A percentile compares a stretch with the other conserved stretches of the same genome.
phyloP scores from a whole-genome alignment of 2,113 vertebrate genomes.

The Thunnus thynnus region DNA sequence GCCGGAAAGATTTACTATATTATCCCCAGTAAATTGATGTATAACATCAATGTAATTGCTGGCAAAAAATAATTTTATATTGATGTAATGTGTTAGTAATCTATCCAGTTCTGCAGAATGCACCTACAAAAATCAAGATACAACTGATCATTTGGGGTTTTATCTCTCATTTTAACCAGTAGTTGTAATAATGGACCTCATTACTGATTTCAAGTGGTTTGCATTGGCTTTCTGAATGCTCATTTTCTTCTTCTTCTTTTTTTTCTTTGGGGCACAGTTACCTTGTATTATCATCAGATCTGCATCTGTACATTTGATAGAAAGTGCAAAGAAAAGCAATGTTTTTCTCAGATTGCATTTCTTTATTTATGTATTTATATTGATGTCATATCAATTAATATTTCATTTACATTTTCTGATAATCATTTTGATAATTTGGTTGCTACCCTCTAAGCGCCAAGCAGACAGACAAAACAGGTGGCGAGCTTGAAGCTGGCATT shows the following conservation, averaged over 20 bases:
- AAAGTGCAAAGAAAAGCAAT: no score
- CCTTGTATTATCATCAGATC: no score
- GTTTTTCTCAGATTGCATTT: no score
- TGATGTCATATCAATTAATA: no score
- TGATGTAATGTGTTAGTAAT: not conserved
- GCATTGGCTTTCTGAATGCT: not conserved
- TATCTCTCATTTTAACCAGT: no score
- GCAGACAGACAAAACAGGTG: constrained; percentile 24
- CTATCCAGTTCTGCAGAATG: not conserved
- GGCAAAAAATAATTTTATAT: not conserved
- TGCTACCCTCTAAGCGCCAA: constrained; percentile 8
- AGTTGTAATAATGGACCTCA: not conserved
- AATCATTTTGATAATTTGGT: constrained; percentile 3
- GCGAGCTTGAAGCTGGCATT: constrained; percentile 10
- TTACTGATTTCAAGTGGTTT: not conserved
- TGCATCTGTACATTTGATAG: no score
- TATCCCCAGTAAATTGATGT: not conserved
- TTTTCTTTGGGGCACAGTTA: no score
- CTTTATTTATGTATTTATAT: no score
- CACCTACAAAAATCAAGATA: not conserved
- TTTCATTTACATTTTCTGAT: not conserved
- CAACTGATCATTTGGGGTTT: not conserved
- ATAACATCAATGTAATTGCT: not conserved
- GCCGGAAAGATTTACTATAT: constrained; percentile 5
- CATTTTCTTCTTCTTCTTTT: no score